phyloP scores from a whole-genome alignment of 2,113 vertebrate genomes.

The Catharus minimus region DNA sequence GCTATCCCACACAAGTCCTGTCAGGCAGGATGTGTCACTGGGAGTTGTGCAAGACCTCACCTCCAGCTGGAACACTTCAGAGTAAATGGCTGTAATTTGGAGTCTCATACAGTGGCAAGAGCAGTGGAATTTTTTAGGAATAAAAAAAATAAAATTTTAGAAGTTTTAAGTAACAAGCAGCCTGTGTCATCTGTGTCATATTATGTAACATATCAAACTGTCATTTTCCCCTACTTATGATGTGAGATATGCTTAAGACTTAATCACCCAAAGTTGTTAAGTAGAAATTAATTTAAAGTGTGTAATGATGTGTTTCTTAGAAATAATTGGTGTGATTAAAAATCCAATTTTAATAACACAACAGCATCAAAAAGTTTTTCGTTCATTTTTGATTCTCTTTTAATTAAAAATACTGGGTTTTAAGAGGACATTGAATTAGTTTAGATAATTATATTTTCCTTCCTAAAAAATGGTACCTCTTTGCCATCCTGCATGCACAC shows the following conservation, averaged over 20 bases:
- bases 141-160: slow-evolving; percentile 9
- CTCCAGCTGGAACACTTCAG: neutral
- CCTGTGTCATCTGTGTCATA: neutral
- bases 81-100: slow-evolving; percentile 11
- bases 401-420: neutral
- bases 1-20: slow-evolving; percentile 58
- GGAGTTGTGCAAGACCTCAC: slow-evolving; percentile 48
- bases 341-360: slow-evolving; percentile 2
- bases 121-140: slow-evolving; percentile 30
- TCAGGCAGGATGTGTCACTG: slow-evolving; percentile 58
- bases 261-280: slow-evolving; percentile 25
- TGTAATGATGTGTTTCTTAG: slow-evolving; percentile 2
- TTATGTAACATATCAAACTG: slow-evolving; percentile 11
- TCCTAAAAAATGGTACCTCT: neutral
- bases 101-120: slow-evolving; percentile 45
- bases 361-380: neutral
- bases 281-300: slow-evolving; percentile 33
- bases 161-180: slow-evolving; percentile 21
- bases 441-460: neutral
- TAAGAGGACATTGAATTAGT: neutral
- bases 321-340: slow-evolving; percentile 20
- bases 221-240: neutral
- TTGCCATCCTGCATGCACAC: neutral
- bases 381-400: neutral
- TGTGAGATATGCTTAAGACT: slow-evolving; percentile 10